Base-by-base conservation (phyloP, 1,140 invertebrate genomes). In the Trichomalopsis sarcophagae region DNA sequence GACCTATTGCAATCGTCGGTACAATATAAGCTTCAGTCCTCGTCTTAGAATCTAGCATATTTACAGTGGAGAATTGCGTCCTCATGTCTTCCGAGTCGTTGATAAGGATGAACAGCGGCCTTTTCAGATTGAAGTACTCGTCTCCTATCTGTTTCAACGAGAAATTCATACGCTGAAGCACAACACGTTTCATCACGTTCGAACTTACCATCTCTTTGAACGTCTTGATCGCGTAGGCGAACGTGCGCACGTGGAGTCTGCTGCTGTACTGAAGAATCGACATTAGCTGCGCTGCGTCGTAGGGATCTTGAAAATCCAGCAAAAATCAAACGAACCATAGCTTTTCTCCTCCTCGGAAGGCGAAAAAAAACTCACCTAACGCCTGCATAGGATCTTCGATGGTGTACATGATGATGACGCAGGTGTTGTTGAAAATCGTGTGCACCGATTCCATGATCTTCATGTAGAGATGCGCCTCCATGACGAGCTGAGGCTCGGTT, bases 391-490 rank as follows among this genome's bases (percentile, higher is more conserved):
- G 87, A 76, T 89, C 79, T 33, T 87, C 27, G 27, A 87, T 83
- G 0, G 87, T 89, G 66, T 93, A 89, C 50, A 93, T 87, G 0
- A 93, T 84, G 66, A 93, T 90, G 21, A 93, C 88, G 50, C 92
- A 93, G 5, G 92, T 92, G 62, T 91, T 93, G 75, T 93, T 93
- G 13, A 92, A 93, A 66, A 90, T 88, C 69, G 89, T 89, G 81
- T 91, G 92, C 1, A 93, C 86, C 0, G 86, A 85, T 68, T 88
- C 86, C 62, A 92, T 91, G 13, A 93, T 21, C 4, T 85, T 27
- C 76, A 90, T 76, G 78, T 93, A 93, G 36, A 92, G 84, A 9
- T 87, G 21, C 30, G 89, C 81, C 0, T 92, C 87, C 81, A 90
- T 89, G 9, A 92, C 89, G n/a, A 93, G 84, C 75, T 88, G 87